A percentile compares a stretch with the other conserved stretches of the same genome.
These are phyloP conservation scores for Lytechinus pictus DNA, from an alignment of 35 echinoderm and acorn worm species.

Conservation along the genomic window DNA sequence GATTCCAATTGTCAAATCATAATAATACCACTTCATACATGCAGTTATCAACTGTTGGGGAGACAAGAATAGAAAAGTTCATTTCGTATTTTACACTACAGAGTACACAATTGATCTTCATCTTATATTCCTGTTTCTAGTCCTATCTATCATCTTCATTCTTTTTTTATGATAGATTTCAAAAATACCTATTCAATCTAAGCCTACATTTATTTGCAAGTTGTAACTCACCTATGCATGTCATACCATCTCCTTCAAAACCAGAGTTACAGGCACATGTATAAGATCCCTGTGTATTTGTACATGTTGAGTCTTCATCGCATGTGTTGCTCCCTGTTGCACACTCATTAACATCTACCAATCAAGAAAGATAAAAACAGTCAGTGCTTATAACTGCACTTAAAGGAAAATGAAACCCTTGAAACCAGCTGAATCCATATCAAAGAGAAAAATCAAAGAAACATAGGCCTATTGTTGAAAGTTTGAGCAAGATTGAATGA, in stretches of 20 bases:
- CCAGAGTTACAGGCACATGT: conserved; percentile 7
- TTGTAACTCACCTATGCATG: conserved; percentile 7
- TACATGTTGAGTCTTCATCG: neutral
- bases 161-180: neutral
- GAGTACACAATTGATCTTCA: neutral
- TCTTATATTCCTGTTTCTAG: neutral
- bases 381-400: neutral
- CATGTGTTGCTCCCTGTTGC: neutral
- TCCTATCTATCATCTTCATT: neutral
- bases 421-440: too few relatives aligned
- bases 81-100: too few relatives aligned
- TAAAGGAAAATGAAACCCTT: too few relatives aligned
- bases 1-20: too few relatives aligned
- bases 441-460: too few relatives aligned
- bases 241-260: neutral
- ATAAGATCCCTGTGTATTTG: conserved; percentile 23
- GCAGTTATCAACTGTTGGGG: too few relatives aligned
- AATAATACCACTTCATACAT: too few relatives aligned
- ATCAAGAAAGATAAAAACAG: neutral
- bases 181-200: neutral
- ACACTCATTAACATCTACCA: conserved; percentile 24
- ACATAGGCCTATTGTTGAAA: too few relatives aligned
- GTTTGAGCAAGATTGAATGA: too few relatives aligned
- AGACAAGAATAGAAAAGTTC: too few relatives aligned
- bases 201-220: neutral